Evolutionary conservation across 2,113 vertebrate genomes (phyloP).

Genomic region (Bos javanicus): DNA sequence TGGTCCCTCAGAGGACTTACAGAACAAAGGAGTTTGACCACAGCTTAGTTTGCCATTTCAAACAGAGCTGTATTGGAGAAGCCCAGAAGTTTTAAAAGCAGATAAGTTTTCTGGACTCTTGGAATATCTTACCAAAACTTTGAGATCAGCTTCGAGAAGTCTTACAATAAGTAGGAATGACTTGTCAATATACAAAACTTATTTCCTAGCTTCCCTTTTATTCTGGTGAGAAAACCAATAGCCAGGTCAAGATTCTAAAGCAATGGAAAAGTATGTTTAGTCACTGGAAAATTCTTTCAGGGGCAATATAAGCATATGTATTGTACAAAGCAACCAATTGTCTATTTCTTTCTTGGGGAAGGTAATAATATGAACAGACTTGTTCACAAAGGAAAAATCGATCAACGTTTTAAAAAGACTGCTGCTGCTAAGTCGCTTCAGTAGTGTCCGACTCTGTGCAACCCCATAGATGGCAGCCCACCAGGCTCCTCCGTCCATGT

Average conservation of each 20-base stretch:
- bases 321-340: slow-evolving; percentile 70
- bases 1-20: slow-evolving; percentile 2
- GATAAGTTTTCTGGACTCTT: slow-evolving; percentile 79
- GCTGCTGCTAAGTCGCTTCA: background rate
- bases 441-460: no score
- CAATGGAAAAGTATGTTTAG: slow-evolving; percentile 60
- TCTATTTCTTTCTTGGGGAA: slow-evolving; percentile 77
- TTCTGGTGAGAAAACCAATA: slow-evolving; percentile 76
- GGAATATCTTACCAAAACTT: slow-evolving; percentile 72
- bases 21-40: background rate
- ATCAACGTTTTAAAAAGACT: slow-evolving; percentile 55
- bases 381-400: slow-evolving; percentile 79
- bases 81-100: slow-evolving; percentile 72
- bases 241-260: slow-evolving; percentile 70
- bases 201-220: slow-evolving; percentile 76
- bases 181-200: slow-evolving; percentile 61
- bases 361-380: slow-evolving; percentile 65
- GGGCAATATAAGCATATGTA: slow-evolving; percentile 66
- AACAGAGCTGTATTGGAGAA: slow-evolving; percentile 26
- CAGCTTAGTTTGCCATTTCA: slow-evolving; percentile 27
- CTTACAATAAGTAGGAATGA: slow-evolving; percentile 43
- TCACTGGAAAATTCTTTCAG: slow-evolving; percentile 62
- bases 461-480: no score
- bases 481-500: no score
- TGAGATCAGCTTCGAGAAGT: slow-evolving; percentile 69